These are phyloP conservation scores for Dicrostonyx torquatus DNA, from an alignment of 2,797 vertebrate genomes.

Conservation along the genomic window DNA sequence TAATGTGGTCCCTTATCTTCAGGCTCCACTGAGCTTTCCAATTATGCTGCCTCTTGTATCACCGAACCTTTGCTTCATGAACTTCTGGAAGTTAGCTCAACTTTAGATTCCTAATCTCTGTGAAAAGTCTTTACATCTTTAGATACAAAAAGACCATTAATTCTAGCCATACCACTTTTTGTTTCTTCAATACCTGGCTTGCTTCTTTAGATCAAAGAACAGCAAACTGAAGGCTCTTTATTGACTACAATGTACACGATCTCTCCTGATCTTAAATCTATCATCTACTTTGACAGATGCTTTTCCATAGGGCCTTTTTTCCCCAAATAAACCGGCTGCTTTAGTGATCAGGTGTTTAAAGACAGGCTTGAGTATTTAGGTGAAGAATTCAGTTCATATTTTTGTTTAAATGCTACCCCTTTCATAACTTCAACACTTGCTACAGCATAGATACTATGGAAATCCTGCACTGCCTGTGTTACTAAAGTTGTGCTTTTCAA, in stretches of 20 bases:
- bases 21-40: background rate
- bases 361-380: background rate
- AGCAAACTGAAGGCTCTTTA: background rate
- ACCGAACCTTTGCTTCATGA: background rate
- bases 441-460: background rate
- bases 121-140: background rate
- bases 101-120: background rate
- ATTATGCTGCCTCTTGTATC: background rate
- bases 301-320: rapidly evolving
- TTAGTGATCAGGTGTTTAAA: background rate
- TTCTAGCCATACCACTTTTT: background rate
- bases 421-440: background rate
- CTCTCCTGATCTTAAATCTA: background rate
- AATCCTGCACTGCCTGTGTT: background rate
- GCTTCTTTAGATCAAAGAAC: background rate
- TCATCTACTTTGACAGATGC: background rate
- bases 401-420: background rate
- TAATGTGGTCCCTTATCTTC: background rate
- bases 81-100: background rate
- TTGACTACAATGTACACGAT: background rate
- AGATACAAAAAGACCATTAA: background rate
- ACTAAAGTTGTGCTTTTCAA: background rate
- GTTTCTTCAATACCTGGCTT: background rate
- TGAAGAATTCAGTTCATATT: background rate
- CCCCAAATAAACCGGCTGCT: background rate